Evolutionary conservation across 2,797 vertebrate species (phyloP).

Genomic region (Alosa sapidissima): DNA sequence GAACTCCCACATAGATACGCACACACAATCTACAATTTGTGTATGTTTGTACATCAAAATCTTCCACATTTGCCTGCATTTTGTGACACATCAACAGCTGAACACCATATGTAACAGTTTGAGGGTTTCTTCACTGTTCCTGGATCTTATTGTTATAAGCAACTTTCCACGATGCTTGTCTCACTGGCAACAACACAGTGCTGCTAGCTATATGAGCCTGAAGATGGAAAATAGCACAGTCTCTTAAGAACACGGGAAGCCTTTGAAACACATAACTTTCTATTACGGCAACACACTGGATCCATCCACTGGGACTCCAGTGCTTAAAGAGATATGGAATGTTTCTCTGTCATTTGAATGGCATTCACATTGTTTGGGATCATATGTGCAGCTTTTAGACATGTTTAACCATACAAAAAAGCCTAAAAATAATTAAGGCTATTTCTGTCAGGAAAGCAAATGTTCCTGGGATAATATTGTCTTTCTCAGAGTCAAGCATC

Average conservation of each 20-base stretch:
- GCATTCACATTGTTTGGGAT: constrained; percentile 65
- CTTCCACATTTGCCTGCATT: neutral
- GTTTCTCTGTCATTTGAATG: constrained; percentile 60
- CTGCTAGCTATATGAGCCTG: neutral
- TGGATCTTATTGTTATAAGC: neutral
- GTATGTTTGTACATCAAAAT: neutral
- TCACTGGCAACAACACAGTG: neutral
- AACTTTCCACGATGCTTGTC: neutral
- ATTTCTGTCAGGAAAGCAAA: constrained; percentile 62
- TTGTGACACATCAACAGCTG: neutral
- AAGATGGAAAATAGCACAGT: constrained; percentile 51
- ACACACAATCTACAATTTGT: neutral
- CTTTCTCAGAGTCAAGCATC: neutral
- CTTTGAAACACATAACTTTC: constrained; percentile 53
- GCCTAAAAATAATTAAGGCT: constrained; percentile 65
- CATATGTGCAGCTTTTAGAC: constrained; percentile 66
- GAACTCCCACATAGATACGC: neutral
- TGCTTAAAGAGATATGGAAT: constrained; percentile 52
- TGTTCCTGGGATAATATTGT: constrained; percentile 35
- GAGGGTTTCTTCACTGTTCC: neutral
- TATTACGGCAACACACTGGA: constrained; percentile 50
- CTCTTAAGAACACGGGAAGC: constrained; percentile 55
- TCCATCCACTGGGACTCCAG: constrained; percentile 58
- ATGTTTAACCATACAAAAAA: constrained; percentile 58
- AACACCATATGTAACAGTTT: neutral